phyloP scores from a whole-genome alignment of 2,113 vertebrate genomes.

The Pedionomus torquatus region DNA sequence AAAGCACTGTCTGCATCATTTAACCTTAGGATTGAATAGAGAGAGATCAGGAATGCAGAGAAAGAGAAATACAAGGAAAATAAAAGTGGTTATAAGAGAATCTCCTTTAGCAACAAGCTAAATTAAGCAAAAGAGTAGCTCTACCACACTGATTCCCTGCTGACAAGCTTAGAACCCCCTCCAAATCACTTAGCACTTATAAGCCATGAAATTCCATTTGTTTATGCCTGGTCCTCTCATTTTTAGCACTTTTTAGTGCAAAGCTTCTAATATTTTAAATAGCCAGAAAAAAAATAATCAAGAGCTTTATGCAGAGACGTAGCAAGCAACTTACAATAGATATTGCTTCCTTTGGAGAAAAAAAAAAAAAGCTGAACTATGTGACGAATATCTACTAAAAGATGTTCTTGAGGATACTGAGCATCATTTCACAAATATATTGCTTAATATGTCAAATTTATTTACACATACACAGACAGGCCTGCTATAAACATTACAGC shows the following conservation, averaged over 20 bases:
- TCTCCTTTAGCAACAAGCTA: neutral
- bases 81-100: neutral
- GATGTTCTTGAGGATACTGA: neutral
- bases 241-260: neutral
- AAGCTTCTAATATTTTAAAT: neutral
- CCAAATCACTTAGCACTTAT: neutral
- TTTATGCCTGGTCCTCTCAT: neutral
- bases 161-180: neutral
- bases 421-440: neutral
- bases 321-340: neutral
- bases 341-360: neutral
- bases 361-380: neutral
- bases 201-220: neutral
- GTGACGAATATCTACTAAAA: neutral
- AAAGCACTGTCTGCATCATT: neutral
- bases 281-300: neutral
- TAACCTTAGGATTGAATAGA: neutral
- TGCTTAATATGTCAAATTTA: neutral
- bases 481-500: neutral
- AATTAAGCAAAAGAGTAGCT: neutral
- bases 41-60: neutral
- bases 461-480: neutral
- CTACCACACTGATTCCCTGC: neutral
- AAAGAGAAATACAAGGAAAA: conserved; percentile 2
- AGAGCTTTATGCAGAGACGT: neutral